Percentiles rank a stretch among this genome's conserved stretches.
Conservation (phyloP, 2,888 invertebrate genomes). For the Fragum sueziense region DNA sequence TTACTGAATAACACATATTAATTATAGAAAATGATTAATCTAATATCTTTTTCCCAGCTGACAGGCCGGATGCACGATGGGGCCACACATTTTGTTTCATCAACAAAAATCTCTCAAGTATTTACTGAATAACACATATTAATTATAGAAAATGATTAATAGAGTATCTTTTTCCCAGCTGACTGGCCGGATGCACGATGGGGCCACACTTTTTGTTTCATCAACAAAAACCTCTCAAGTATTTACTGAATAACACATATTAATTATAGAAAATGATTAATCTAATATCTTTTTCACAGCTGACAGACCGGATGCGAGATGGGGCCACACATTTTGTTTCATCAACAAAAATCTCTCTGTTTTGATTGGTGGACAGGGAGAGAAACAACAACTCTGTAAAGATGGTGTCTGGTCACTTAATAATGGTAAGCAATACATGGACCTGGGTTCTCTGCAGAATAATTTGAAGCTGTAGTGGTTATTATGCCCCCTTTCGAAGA, state of each 20-base stretch:
- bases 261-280: no score
- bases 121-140: no score
- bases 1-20: no score
- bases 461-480: no score
- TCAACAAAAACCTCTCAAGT: conserved; percentile 72
- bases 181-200: conserved; percentile 76
- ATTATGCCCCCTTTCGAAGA: no score
- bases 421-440: conserved; percentile 59
- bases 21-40: no score
- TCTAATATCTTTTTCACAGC: conserved; percentile 62
- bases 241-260: no score
- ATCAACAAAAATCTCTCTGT: conserved; percentile 73
- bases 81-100: conserved; percentile 78
- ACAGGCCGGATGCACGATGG: no score
- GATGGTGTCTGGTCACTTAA: conserved; percentile 78
- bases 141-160: no score
- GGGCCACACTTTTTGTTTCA: conserved; percentile 78
- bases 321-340: conserved; percentile 79
- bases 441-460: no score
- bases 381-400: conserved; percentile 75
- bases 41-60: conserved; percentile 64
- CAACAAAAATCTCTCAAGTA: conserved; percentile 71
- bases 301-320: conserved; percentile 74
- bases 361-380: conserved; percentile 79
- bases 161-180: conserved; percentile 60